These are phyloP conservation scores for Yponomeuta cagnagella DNA, from an alignment of 2,888 invertebrate species.

Conservation along the genomic window DNA sequence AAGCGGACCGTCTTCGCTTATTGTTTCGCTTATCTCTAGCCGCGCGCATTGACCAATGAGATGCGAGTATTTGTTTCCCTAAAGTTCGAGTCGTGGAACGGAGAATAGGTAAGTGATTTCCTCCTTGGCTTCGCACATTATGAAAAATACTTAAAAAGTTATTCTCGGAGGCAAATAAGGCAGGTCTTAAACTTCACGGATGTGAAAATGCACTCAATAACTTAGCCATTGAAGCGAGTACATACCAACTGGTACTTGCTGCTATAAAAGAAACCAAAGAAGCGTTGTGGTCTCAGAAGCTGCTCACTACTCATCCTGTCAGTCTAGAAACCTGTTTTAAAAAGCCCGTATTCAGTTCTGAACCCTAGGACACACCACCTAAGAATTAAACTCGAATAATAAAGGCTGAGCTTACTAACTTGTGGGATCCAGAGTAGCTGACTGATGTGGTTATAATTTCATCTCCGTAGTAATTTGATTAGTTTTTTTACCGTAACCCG, in stretches of 20 bases:
- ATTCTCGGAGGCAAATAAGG: neutral
- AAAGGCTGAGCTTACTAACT: neutral
- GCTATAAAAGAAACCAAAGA: neutral
- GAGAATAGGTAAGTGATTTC: no score
- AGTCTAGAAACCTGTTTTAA: neutral
- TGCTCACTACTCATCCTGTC: neutral
- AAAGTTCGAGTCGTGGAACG: no score
- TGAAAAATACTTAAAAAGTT: no score
- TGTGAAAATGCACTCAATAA: neutral
- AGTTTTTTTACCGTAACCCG: neutral
- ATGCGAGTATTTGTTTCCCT: no score
- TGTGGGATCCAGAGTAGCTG: neutral
- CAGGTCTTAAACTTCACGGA: neutral
- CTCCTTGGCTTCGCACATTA: no score
- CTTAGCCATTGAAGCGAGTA: neutral
- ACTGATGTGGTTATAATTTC: slow-evolving; percentile 1
- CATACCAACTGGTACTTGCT: neutral
- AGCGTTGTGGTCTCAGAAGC: neutral
- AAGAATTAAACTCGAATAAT: neutral
- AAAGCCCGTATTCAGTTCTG: neutral
- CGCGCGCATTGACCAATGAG: no score
- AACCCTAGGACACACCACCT: neutral
- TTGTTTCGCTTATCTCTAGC: no score
- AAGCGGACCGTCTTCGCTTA: no score
- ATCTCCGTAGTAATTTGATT: neutral